phyloP scores from a whole-genome alignment of 1,140 invertebrate species.

The Caenorhabditis briggsae region DNA sequence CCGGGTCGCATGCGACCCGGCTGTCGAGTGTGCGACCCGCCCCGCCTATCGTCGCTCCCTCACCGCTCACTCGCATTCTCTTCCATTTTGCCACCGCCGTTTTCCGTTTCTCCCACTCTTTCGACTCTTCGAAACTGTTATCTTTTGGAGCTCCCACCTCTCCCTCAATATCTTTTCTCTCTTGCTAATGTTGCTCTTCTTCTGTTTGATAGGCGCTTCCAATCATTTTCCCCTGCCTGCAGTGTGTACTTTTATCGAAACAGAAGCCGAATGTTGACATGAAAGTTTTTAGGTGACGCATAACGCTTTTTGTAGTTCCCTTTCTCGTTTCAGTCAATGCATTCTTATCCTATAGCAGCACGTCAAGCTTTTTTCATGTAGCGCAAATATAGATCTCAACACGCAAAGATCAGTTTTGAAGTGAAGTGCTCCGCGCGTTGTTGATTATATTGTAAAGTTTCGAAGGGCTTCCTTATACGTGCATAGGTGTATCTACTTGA shows the following conservation, averaged over 20 bases:
- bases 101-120: neutral
- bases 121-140: constrained; percentile 29
- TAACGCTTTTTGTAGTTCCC: neutral
- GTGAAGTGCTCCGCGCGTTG: constrained; percentile 32
- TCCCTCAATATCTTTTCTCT: constrained; percentile 4
- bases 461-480: neutral
- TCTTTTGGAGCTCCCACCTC: constrained; percentile 6
- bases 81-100: constrained; percentile 20
- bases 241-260: constrained; percentile 16
- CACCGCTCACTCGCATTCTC: neutral
- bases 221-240: neutral
- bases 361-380: constrained; percentile 42
- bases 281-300: neutral
- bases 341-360: neutral
- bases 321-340: neutral
- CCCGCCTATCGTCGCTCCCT: constrained; percentile 8
- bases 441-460: neutral
- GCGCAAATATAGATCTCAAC: constrained; percentile 14
- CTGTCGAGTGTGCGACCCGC: constrained; percentile 8
- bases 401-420: neutral
- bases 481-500: neutral
- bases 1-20: neutral
- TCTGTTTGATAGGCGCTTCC: neutral
- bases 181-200: constrained; percentile 6
- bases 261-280: neutral